A percentile compares a stretch with the other conserved stretches of the same genome.
These are phyloP conservation scores for Pionites leucogaster DNA, from an alignment of 2,113 vertebrate species.

Conservation along the genomic window DNA sequence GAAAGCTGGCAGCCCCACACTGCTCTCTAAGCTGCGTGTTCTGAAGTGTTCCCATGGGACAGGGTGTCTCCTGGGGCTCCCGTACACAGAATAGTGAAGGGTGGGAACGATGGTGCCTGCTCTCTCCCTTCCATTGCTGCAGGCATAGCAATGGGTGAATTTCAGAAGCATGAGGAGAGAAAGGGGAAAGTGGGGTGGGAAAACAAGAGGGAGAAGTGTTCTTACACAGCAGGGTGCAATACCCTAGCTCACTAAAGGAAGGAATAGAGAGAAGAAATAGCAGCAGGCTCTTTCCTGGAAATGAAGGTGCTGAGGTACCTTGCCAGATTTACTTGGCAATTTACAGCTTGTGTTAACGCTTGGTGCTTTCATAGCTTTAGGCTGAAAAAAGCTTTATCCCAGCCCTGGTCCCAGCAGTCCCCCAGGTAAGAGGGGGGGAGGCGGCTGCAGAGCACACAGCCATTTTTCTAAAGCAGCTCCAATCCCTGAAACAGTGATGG, in stretches of 20 bases:
- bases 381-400: neutral
- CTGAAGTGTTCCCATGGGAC: neutral
- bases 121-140: neutral
- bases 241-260: neutral
- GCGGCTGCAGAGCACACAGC: fast-evolving
- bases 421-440: neutral
- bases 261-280: neutral
- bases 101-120: fast-evolving
- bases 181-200: fast-evolving
- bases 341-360: neutral
- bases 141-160: neutral
- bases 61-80: neutral
- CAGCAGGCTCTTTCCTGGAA: neutral
- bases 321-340: neutral
- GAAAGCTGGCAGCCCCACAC: neutral
- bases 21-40: neutral
- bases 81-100: neutral
- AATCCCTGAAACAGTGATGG: slow-evolving; percentile 48
- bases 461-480: neutral
- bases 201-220: neutral
- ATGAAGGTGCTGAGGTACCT: neutral
- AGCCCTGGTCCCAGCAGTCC: neutral
- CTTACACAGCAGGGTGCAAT: neutral
- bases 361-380: neutral
- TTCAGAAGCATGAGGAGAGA: neutral